Evolutionary conservation across 2,797 vertebrate species (phyloP).

Genomic region (Sardinella longiceps): DNA sequence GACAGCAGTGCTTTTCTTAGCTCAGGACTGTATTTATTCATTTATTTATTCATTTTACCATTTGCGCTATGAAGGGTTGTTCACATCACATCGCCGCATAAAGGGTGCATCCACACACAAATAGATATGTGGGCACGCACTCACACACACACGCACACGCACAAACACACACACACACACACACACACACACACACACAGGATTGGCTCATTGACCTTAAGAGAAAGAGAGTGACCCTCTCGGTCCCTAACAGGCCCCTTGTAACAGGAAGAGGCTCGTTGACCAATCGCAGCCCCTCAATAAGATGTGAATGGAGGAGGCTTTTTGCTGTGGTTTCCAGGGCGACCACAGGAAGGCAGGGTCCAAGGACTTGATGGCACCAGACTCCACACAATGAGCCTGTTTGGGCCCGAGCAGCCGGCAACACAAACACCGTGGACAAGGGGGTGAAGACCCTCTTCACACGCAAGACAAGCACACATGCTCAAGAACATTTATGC

Average conservation of each 20-base stretch:
- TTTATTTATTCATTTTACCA: background rate
- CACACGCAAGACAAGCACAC: background rate
- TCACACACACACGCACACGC: background rate
- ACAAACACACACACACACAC: background rate
- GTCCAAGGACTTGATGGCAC: conserved; percentile 35
- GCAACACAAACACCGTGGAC: background rate
- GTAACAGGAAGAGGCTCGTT: conserved; percentile 77
- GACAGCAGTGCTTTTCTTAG: background rate
- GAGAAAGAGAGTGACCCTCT: conserved; percentile 73
- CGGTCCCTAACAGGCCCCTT: conserved; percentile 72
- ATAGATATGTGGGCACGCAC: background rate
- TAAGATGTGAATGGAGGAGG: conserved; percentile 65
- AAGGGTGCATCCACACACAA: conserved; percentile 29
- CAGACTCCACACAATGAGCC: conserved; percentile 28
- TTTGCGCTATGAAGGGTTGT: background rate
- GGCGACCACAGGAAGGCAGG: conserved; percentile 57
- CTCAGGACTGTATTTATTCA: background rate
- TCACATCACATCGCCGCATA: background rate
- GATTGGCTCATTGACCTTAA: conserved; percentile 77
- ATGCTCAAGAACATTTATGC: background rate
- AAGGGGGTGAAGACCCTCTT: conserved; percentile 3
- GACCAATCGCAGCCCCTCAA: conserved; percentile 72
- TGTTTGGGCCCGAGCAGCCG: conserved; percentile 20
- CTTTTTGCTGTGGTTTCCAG: conserved; percentile 70
- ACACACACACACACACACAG: conserved; percentile 44